These are phyloP conservation scores for Actinernus sp. DNA, from an alignment of 92 coral and sea anemone genomes.

Conservation along the genomic window DNA sequence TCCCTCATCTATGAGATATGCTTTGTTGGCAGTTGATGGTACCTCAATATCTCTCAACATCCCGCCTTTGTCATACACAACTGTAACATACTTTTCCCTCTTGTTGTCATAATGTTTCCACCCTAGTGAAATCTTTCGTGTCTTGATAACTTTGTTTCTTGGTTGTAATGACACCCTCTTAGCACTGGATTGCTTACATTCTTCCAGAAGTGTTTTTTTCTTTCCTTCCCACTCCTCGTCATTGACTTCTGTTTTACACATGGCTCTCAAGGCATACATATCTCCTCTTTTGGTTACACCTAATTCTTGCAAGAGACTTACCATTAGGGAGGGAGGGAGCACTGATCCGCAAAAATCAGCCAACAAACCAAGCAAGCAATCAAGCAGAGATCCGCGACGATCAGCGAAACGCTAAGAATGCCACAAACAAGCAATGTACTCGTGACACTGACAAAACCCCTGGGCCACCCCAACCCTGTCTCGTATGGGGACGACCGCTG, in stretches of 20 bases:
- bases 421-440: no score
- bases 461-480: no score
- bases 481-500: no score
- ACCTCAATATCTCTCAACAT: conserved; percentile 33
- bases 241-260: conserved; percentile 8
- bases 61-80: conserved; percentile 44
- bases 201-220: conserved; percentile 23
- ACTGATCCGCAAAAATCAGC: no score
- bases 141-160: conserved; percentile 4
- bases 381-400: no score
- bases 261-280: conserved; percentile 35
- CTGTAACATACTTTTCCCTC: conserved; percentile 37
- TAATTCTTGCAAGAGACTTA: conserved; percentile 18
- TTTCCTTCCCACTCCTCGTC: conserved; percentile 12
- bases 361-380: no score
- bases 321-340: no score
- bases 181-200: conserved; percentile 3
- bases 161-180: conserved; percentile 1
- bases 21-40: conserved; percentile 20
- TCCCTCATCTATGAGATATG: conserved; percentile 42
- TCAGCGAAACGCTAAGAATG: no score
- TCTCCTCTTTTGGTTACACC: conserved; percentile 22
- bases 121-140: conserved; percentile 48
- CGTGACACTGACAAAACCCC: no score
- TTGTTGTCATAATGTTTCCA: conserved; percentile 36